These are phyloP conservation scores for Sitta europaea DNA, from an alignment of 2,113 vertebrate species.

Conservation along the genomic window DNA sequence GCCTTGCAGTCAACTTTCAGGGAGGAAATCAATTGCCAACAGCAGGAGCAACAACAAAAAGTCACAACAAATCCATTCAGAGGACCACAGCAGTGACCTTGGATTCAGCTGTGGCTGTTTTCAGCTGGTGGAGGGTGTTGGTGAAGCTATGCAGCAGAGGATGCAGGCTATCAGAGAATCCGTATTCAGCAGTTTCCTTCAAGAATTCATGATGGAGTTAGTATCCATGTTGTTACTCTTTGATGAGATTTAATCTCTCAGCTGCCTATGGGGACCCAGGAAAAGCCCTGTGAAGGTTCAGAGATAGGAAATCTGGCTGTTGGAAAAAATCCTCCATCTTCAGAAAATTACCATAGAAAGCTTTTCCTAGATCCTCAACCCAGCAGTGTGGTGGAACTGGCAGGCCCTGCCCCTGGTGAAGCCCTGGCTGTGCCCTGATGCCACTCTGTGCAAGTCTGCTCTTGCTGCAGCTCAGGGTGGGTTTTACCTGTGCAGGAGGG, in stretches of 20 bases:
- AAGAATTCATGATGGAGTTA: neutral
- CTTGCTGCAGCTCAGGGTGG: neutral
- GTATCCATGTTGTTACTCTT: neutral
- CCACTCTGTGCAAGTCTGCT: neutral
- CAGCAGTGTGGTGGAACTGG: neutral
- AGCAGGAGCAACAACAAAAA: neutral
- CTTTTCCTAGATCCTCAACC: neutral
- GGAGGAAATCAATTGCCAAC: neutral
- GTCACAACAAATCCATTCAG: neutral
- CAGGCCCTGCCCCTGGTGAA: neutral
- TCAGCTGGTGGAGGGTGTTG: neutral
- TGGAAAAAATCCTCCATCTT: neutral
- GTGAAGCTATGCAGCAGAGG: neutral
- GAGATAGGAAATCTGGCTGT: neutral
- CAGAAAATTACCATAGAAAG: neutral
- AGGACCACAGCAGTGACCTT: neutral
- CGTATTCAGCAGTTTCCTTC: neutral
- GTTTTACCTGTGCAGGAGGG: neutral
- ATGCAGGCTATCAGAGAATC: neutral
- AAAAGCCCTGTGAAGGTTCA: neutral
- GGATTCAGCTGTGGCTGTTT: neutral
- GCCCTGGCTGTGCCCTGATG: neutral
- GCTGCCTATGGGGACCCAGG: neutral
- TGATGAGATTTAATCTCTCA: neutral
- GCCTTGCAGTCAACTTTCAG: neutral